phyloP scores from a whole-genome alignment of 2,888 invertebrate species.

The Hydroisotoma schaefferi region DNA sequence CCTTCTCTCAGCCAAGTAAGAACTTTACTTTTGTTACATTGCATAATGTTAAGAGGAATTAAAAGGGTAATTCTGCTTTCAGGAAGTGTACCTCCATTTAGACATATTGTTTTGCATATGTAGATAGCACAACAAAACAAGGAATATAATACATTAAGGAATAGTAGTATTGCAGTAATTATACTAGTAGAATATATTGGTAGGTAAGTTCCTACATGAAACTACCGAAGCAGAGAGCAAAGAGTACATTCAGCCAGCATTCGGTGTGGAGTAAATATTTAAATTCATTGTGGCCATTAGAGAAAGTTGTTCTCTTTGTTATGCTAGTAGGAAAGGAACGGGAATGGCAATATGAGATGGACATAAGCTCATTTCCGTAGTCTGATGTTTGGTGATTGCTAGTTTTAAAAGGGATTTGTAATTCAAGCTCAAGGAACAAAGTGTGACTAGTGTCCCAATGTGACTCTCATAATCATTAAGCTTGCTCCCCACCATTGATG shows the following conservation, averaged over 20 bases:
- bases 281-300: slow-evolving; percentile 4
- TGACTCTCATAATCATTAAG: slow-evolving; percentile 7
- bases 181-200: no score
- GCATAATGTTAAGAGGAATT: no score
- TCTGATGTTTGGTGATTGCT: slow-evolving; percentile 7
- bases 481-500: slow-evolving; percentile 1
- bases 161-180: no score
- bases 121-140: no score
- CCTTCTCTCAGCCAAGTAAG: no score
- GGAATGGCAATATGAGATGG: background rate
- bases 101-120: no score
- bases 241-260: no score
- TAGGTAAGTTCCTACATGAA: background rate
- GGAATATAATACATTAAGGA: no score
- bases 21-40: no score
- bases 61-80: no score
- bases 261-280: background rate
- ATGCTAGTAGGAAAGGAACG: background rate
- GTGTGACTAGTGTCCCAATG: slow-evolving; percentile 7
- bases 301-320: background rate
- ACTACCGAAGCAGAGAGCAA: background rate
- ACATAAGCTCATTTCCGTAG: slow-evolving; percentile 7
- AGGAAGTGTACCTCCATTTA: no score
- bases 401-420: slow-evolving; percentile 7
- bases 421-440: slow-evolving; percentile 4